A percentile compares a stretch with the other conserved stretches of the same genome.
Conservation (phyloP, 1,140 invertebrate genomes). For the Dryas iulia region DNA sequence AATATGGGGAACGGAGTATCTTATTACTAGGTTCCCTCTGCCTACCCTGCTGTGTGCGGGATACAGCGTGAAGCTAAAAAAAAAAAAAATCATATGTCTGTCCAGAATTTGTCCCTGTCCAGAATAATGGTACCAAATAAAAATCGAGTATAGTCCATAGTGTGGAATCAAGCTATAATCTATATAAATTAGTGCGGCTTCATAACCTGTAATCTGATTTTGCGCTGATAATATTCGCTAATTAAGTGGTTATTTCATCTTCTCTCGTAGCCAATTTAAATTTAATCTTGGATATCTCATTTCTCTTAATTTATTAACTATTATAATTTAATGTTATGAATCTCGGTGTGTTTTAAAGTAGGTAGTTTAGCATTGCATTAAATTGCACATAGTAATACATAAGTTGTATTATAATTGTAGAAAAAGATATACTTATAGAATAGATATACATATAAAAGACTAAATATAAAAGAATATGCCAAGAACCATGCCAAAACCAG, state of each 20-base stretch:
- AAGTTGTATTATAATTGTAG: no score
- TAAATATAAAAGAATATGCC: no score
- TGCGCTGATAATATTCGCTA: conserved; percentile 16
- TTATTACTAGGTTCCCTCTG: no score
- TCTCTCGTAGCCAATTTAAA: background rate
- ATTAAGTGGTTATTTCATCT: conserved; percentile 17
- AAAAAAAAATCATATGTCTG: no score
- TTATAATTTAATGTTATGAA: background rate
- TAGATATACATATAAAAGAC: no score
- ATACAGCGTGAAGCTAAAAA: no score
- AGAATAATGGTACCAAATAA: background rate
- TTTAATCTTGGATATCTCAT: conserved; percentile 8
- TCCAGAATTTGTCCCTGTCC: no score
- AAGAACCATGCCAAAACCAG: no score
- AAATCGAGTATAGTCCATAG: background rate
- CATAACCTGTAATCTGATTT: conserved; percentile 17
- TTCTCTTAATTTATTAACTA: conserved; percentile 3
- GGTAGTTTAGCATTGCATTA: no score
- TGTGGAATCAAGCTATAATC: background rate
- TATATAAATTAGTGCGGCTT: conserved; percentile 3
- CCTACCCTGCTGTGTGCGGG: no score
- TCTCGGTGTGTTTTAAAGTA: background rate
- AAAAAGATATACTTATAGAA: no score
- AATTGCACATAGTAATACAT: background rate
- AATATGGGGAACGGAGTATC: no score